These are phyloP conservation scores for Orchesella flavescens DNA, from an alignment of 2,888 invertebrate species.

Conservation along the genomic window DNA sequence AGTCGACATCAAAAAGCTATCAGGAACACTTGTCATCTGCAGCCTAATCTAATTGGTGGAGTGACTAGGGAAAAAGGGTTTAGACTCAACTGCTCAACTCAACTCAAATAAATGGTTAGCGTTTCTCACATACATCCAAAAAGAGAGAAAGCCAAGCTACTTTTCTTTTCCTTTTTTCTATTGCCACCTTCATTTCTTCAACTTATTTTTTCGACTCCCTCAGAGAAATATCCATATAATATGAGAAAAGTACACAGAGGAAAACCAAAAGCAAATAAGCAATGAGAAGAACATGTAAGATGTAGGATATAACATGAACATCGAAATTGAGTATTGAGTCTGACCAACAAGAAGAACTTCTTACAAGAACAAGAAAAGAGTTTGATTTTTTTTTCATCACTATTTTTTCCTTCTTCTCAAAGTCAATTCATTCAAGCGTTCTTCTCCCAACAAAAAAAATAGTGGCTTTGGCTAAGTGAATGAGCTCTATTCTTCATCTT, in stretches of 20 bases:
- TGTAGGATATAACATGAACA: conserved; percentile 17
- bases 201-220: neutral
- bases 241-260: conserved; percentile 14
- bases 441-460: neutral
- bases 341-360: conserved; percentile 21
- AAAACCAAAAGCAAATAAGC: neutral
- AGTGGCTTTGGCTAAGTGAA: conserved; percentile 5
- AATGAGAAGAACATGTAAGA: neutral
- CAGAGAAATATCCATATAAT: conserved; percentile 20
- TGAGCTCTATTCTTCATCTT: conserved; percentile 28
- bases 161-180: neutral
- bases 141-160: conserved; percentile 2
- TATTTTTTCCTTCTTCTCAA: neutral
- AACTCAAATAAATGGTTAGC: too few relatives aligned
- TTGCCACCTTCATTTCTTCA: conserved; percentile 12
- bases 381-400: conserved; percentile 15
- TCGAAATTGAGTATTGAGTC: conserved; percentile 22
- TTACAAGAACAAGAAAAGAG: conserved; percentile 15
- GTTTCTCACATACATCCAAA: too few relatives aligned
- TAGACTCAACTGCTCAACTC: neutral
- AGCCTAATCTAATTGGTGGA: conserved; percentile 69
- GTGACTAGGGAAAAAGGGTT: conserved; percentile 47
- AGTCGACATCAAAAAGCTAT: conserved; percentile 71
- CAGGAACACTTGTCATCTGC: conserved; percentile 70
- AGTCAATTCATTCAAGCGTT: conserved; percentile 23